Percentiles rank a stretch among this genome's conserved stretches.
These are phyloP conservation scores for Malurus elegans DNA, from an alignment of 2,113 vertebrate species.

Conservation along the genomic window DNA sequence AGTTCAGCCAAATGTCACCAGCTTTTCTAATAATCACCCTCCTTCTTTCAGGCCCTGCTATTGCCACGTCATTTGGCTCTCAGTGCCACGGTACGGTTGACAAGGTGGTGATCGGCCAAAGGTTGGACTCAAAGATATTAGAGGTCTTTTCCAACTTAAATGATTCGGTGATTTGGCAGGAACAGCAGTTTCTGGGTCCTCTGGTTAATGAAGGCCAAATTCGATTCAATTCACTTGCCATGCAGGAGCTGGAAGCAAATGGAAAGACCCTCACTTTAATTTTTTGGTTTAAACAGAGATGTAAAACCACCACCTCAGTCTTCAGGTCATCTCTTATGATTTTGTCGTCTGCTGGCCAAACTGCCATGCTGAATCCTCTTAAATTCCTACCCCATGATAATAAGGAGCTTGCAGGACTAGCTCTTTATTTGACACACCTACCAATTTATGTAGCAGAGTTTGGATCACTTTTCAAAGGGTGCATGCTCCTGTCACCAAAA, in stretches of 20 bases:
- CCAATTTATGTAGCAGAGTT: neutral
- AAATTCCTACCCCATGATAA: neutral
- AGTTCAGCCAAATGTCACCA: neutral
- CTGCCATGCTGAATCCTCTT: neutral
- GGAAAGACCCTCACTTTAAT: neutral
- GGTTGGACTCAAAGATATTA: neutral
- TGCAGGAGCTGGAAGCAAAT: neutral
- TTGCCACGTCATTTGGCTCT: neutral
- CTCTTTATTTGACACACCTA: neutral
- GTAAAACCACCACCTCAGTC: neutral
- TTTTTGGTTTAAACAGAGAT: neutral
- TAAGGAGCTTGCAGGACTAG: neutral
- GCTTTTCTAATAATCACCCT: neutral
- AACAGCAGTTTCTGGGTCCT: neutral
- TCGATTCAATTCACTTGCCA: neutral
- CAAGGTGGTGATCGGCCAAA: neutral
- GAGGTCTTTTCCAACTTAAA: neutral
- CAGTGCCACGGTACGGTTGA: neutral
- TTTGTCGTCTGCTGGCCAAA: neutral
- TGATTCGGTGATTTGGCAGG: neutral
- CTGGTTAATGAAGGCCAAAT: neutral
- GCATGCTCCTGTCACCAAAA: neutral
- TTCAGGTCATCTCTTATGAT: neutral
- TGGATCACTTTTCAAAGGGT: neutral
- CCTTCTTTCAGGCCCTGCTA: neutral